Conservation (phyloP, 2,888 invertebrate genomes). For the Azorinus chamasolen region DNA sequence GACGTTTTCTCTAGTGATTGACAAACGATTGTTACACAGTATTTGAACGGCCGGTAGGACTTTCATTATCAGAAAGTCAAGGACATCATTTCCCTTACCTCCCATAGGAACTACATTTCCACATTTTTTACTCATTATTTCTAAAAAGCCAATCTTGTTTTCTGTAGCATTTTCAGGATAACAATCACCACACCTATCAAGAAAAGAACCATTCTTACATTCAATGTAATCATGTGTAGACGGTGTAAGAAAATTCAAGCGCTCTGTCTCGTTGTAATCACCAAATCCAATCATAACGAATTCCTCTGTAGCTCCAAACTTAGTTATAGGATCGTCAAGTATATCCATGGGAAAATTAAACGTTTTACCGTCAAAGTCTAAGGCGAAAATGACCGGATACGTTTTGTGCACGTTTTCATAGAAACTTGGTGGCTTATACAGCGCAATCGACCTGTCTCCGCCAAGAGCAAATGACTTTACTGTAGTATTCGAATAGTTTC, state of each 20-base stretch:
- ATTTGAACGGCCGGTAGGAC: background rate
- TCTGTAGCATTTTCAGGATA: background rate
- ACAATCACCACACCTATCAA: slow-evolving; percentile 18
- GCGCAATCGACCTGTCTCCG: background rate
- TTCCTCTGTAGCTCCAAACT: slow-evolving; percentile 14
- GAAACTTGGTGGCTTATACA: slow-evolving; percentile 46
- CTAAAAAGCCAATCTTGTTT: too few relatives aligned
- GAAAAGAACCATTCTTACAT: slow-evolving; percentile 24
- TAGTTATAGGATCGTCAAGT: slow-evolving; percentile 1
- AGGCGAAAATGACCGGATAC: slow-evolving; percentile 21
- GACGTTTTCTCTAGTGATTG: background rate
- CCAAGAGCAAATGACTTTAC: slow-evolving; percentile 19
- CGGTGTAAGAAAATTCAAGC: slow-evolving; percentile 11
- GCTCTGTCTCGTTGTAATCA: slow-evolving; percentile 5
- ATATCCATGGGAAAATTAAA: background rate
- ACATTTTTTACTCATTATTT: slow-evolving; percentile 10
- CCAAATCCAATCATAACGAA: slow-evolving; percentile 23
- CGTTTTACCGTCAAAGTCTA: slow-evolving; percentile 4
- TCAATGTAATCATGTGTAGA: background rate
- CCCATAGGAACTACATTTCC: slow-evolving; percentile 1
- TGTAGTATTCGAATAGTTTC: too few relatives aligned
- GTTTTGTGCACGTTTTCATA: slow-evolving; percentile 34
- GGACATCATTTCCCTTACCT: slow-evolving; percentile 25
- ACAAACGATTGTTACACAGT: too few relatives aligned
- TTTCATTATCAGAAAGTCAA: slow-evolving; percentile 28